These are phyloP conservation scores for Cyprinella venusta DNA, from an alignment of 2,797 vertebrate species.

Conservation along the genomic window DNA sequence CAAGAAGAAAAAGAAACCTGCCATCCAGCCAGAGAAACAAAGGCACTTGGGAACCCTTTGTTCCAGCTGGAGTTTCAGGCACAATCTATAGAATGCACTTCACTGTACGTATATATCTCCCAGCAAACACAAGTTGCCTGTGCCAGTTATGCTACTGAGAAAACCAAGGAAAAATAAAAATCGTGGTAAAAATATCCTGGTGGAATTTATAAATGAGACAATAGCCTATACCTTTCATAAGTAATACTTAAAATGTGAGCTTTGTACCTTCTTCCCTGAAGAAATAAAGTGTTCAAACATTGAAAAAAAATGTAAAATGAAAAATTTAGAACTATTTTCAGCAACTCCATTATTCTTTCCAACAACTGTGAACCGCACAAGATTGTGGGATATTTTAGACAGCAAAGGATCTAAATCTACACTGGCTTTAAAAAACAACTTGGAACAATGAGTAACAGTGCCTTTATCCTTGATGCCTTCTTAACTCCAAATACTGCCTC, in stretches of 20 bases:
- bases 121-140: constrained; percentile 5
- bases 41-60: constrained; percentile 25
- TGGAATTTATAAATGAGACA: background rate
- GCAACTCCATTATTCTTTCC: background rate
- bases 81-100: constrained; percentile 7
- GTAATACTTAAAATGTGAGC: background rate
- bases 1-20: constrained; percentile 28
- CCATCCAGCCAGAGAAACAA: constrained; percentile 33
- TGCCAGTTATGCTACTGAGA: background rate
- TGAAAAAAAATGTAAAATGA: background rate
- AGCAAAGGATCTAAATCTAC: background rate
- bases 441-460: too few relatives aligned
- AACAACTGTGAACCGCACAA: background rate
- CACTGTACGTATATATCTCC: background rate
- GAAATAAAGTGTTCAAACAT: background rate
- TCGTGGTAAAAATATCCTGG: background rate
- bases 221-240: background rate
- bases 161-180: background rate
- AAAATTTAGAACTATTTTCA: background rate
- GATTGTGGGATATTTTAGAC: background rate
- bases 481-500: background rate
- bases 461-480: background rate
- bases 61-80: constrained; percentile 20
- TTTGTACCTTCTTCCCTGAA: background rate
- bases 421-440: background rate